Conservation (phyloP, 1,140 invertebrate species). For the Drosophila kikkawai region DNA sequence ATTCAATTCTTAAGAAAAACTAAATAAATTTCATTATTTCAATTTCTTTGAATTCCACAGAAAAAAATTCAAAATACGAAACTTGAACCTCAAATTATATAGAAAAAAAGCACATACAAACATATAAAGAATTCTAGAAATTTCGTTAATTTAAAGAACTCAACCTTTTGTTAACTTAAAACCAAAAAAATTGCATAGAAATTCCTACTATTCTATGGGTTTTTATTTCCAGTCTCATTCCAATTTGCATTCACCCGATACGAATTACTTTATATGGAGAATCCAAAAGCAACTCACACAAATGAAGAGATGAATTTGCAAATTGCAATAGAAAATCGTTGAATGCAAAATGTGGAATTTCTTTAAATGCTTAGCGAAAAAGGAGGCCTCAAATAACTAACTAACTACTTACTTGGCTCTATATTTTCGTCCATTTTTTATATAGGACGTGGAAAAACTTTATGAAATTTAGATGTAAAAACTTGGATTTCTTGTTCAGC, state of each 20-base stretch:
- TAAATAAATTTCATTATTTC: no score
- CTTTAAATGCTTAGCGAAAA: no score
- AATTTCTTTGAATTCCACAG: no score
- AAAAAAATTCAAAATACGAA: no score
- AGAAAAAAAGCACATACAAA: not conserved
- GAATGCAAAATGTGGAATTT: not conserved
- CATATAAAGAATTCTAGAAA: not conserved
- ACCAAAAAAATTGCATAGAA: conserved; percentile 8
- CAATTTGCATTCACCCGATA: conserved; percentile 41
- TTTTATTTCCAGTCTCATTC: conserved; percentile 12
- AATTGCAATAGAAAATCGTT: not conserved
- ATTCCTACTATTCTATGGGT: conserved; percentile 6
- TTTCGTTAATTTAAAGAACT: no score
- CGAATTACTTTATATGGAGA: conserved; percentile 53
- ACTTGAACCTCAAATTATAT: not conserved
- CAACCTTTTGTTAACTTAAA: not conserved
- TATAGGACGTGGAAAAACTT: not conserved
- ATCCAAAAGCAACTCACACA: not conserved
- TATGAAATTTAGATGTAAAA: not conserved
- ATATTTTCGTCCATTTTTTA: not conserved
- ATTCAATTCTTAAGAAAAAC: no score
- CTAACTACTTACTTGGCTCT: not conserved
- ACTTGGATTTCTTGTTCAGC: not conserved
- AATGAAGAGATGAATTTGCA: not conserved
- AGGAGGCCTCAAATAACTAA: not conserved